A percentile compares a stretch with the other conserved stretches of the same genome.
These are phyloP conservation scores for Empis livida DNA, from an alignment of 2,888 invertebrate genomes.

Conservation along the genomic window DNA sequence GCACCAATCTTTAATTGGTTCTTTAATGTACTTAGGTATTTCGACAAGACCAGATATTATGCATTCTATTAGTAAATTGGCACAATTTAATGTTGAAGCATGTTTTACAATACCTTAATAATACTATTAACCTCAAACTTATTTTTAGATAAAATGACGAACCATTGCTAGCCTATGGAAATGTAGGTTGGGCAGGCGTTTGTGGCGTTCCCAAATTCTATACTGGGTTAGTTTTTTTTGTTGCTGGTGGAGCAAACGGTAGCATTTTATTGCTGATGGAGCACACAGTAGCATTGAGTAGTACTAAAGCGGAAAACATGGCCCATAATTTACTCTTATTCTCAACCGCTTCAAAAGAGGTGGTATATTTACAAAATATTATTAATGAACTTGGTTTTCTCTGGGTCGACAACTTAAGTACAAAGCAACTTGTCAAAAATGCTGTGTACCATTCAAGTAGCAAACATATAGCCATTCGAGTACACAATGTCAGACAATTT, in stretches of 20 bases:
- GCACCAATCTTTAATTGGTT: conserved; percentile 9
- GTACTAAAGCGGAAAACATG: conserved; percentile 11
- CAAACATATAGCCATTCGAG: not conserved
- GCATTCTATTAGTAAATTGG: conserved; percentile 5
- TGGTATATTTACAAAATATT: not conserved
- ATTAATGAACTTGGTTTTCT: not conserved
- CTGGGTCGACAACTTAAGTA: conserved; percentile 2
- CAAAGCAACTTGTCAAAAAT: not conserved
- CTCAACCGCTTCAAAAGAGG: conserved; percentile 4
- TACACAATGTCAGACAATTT: conserved; percentile 1
- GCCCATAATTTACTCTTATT: no score
- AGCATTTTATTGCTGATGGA: conserved; percentile 6
- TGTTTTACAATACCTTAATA: conserved; percentile 7
- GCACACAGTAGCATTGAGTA: conserved; percentile 10
- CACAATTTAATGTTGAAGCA: conserved; percentile 9
- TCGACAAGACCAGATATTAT: conserved; percentile 11
- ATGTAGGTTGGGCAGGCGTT: conserved; percentile 14
- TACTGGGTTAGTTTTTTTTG: conserved; percentile 8
- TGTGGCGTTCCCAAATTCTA: conserved; percentile 10
- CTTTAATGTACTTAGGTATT: conserved; percentile 9
- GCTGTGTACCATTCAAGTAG: not conserved
- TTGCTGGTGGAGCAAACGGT: conserved; percentile 7
- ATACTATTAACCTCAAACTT: conserved; percentile 7
- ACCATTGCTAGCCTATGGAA: conserved; percentile 8
- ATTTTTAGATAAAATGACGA: conserved; percentile 5